Conservation (phyloP, 2,797 vertebrate genomes). For the Enteromius fasciolatus region DNA sequence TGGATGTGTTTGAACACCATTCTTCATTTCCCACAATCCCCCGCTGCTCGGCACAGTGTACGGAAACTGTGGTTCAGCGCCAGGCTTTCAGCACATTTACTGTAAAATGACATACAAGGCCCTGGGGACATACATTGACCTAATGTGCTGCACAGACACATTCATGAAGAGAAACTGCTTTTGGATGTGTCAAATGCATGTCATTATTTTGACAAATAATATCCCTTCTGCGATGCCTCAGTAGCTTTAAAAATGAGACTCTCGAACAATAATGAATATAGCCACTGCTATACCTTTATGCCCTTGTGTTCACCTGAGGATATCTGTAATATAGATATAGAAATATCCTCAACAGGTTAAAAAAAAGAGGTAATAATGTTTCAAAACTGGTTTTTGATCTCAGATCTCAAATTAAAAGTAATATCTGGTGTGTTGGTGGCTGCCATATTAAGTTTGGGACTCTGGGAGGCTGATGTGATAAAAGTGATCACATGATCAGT, state of each 20-base stretch:
- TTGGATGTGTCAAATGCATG: conserved; percentile 37
- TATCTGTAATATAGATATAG: conserved; percentile 25
- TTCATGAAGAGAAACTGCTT: conserved; percentile 30
- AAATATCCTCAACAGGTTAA: conserved; percentile 30
- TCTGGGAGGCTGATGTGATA: conserved; percentile 43
- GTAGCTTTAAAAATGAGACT: conserved; percentile 30
- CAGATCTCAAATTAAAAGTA: conserved; percentile 48
- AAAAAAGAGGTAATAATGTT: conserved; percentile 30
- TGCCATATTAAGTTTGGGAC: conserved; percentile 47
- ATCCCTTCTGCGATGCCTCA: conserved; percentile 1
- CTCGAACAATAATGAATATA: neutral
- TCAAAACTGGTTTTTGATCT: conserved; percentile 46
- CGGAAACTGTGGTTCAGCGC: conserved; percentile 1
- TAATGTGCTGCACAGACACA: conserved; percentile 21
- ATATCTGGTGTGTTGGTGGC: conserved; percentile 31
- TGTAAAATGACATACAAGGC: conserved; percentile 38
- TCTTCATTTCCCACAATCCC: conserved; percentile 38
- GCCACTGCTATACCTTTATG: conserved; percentile 8
- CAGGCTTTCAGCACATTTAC: conserved; percentile 22
- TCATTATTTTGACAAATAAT: conserved; percentile 41
- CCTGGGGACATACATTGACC: conserved; percentile 8
- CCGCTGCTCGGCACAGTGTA: conserved; percentile 31
- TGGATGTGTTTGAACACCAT: conserved; percentile 50
- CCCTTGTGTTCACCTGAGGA: neutral
- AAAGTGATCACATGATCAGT: conserved; percentile 40